A percentile compares a stretch with the other conserved stretches of the same genome.
phyloP scores from a whole-genome alignment of 2,888 invertebrate species.

The Cryptops parisi region DNA sequence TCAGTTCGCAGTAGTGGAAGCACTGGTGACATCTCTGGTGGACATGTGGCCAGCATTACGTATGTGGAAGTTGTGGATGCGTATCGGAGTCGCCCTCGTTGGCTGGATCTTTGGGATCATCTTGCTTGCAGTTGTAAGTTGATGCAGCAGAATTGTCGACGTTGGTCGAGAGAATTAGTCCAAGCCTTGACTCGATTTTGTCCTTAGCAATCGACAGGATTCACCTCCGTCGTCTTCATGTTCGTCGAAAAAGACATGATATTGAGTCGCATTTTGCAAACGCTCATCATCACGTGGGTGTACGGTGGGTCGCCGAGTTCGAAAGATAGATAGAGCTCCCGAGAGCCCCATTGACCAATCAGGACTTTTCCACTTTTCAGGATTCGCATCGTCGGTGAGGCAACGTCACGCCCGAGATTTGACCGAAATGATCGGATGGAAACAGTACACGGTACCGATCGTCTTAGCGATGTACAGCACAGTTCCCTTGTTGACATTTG shows the following conservation, averaged over 20 bases:
- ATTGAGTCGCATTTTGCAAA: not conserved
- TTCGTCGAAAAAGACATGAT: not conserved
- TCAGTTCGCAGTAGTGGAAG: not conserved
- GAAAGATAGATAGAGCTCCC: too few relatives aligned
- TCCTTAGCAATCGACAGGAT: too few relatives aligned
- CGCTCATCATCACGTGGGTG: too few relatives aligned
- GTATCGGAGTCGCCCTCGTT: not conserved
- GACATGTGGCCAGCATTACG: not conserved
- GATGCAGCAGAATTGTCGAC: too few relatives aligned
- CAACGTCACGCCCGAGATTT: not conserved
- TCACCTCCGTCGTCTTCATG: not conserved
- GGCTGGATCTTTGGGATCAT: not conserved
- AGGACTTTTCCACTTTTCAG: too few relatives aligned
- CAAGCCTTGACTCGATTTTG: too few relatives aligned
- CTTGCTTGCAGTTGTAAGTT: not conserved
- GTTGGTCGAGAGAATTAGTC: too few relatives aligned
- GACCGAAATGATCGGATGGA: not conserved
- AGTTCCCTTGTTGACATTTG: too few relatives aligned
- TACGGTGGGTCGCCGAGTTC: too few relatives aligned
- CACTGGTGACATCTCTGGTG: not conserved
- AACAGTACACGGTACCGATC: not conserved
- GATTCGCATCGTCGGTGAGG: not conserved
- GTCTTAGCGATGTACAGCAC: too few relatives aligned
- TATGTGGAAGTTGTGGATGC: not conserved
- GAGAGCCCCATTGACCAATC: too few relatives aligned